phyloP scores from a whole-genome alignment of 2,888 invertebrate species.

The Xestia rhomboidea region DNA sequence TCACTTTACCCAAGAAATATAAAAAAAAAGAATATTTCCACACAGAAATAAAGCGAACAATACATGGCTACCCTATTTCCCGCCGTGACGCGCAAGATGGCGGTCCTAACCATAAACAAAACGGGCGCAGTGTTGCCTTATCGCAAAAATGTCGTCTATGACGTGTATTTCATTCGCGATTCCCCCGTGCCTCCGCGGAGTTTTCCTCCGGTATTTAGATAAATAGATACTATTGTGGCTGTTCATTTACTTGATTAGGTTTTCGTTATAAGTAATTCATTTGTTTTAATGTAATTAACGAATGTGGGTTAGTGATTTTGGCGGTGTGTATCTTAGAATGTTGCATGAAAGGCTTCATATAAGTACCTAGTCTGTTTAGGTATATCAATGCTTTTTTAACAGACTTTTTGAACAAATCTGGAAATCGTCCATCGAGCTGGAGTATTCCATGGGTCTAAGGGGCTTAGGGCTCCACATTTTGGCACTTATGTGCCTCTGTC shows the following conservation, averaged over 20 bases:
- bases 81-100: constrained; percentile 76
- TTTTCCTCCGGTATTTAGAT: constrained; percentile 71
- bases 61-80: constrained; percentile 66
- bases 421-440: too few relatives aligned
- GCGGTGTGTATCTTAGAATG: too few relatives aligned
- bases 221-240: constrained; percentile 65
- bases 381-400: too few relatives aligned
- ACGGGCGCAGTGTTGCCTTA: constrained; percentile 78
- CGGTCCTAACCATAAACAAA: constrained; percentile 81
- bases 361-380: too few relatives aligned
- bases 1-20: constrained; percentile 17
- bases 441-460: too few relatives aligned
- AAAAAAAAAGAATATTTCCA: constrained; percentile 36
- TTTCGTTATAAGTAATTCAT: constrained; percentile 38
- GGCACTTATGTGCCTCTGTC: too few relatives aligned
- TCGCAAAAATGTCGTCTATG: constrained; percentile 84
- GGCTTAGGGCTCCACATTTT: too few relatives aligned
- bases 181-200: constrained; percentile 74
- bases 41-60: constrained; percentile 52
- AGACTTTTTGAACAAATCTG: too few relatives aligned
- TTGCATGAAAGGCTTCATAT: too few relatives aligned
- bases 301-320: constrained; percentile 46
- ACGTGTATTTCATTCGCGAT: constrained; percentile 80
- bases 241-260: constrained; percentile 60
- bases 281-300: constrained; percentile 48